phyloP scores from a whole-genome alignment of 2,888 invertebrate species.

The Lasioglossum calceatum region DNA sequence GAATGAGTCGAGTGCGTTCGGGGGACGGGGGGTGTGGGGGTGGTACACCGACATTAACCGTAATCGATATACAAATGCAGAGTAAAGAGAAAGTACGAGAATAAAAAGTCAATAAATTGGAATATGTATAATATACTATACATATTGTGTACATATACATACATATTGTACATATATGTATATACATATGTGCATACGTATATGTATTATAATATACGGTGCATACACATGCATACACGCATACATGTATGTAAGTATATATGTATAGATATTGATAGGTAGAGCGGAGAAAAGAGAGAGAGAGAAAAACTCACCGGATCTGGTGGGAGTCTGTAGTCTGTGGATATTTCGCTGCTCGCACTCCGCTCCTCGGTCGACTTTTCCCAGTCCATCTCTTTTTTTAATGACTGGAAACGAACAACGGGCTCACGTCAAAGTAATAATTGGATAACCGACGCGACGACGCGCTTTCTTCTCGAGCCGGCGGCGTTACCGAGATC shows the following conservation, averaged over 20 bases:
- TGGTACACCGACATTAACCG: slow-evolving; percentile 55
- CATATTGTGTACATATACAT: background rate
- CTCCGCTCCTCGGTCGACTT: slow-evolving; percentile 91
- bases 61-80: slow-evolving; percentile 76
- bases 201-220: background rate
- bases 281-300: slow-evolving; percentile 47
- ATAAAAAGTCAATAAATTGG: slow-evolving; percentile 74
- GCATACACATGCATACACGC: background rate
- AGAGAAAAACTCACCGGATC: slow-evolving; percentile 89
- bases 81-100: slow-evolving; percentile 82
- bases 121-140: slow-evolving; percentile 47
- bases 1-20: slow-evolving; percentile 72
- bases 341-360: slow-evolving; percentile 90
- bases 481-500: background rate
- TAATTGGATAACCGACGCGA: slow-evolving; percentile 45
- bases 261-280: background rate
- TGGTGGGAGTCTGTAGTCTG: slow-evolving; percentile 92
- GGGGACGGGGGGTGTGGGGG: slow-evolving; percentile 7
- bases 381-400: slow-evolving; percentile 95
- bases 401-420: slow-evolving; percentile 90
- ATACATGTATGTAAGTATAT: background rate
- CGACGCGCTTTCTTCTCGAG: background rate
- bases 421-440: slow-evolving; percentile 52
- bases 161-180: background rate
- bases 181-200: background rate